Conservation (phyloP, 1,140 invertebrate genomes). For the Mycetomoellerius zeteki region DNA sequence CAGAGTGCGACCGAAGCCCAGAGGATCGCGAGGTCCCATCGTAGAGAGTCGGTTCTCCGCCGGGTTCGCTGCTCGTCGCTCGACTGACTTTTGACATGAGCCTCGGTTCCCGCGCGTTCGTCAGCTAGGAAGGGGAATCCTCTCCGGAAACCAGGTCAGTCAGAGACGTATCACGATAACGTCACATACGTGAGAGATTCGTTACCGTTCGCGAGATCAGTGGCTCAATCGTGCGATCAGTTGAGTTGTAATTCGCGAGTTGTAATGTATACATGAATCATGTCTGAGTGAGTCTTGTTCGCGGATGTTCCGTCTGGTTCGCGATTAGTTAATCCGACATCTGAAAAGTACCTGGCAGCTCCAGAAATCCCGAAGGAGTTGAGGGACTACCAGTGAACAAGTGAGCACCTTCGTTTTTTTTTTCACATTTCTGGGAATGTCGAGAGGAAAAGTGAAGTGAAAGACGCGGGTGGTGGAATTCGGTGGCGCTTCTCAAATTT, state of each 20-base stretch:
- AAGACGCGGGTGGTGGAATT: slow-evolving; percentile 42
- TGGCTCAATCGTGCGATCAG: not conserved
- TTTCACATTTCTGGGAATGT: slow-evolving; percentile 5
- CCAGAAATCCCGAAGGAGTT: not conserved
- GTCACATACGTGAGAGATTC: not conserved
- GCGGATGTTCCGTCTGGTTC: not conserved
- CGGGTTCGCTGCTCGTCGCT: slow-evolving; percentile 68
- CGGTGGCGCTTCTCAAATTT: not conserved
- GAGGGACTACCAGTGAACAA: slow-evolving; percentile 60
- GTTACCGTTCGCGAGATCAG: slow-evolving; percentile 17
- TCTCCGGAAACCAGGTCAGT: slow-evolving; percentile 72
- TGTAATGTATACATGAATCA: not conserved
- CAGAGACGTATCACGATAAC: slow-evolving; percentile 39
- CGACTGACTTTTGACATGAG: slow-evolving; percentile 73
- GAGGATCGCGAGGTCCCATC: slow-evolving; percentile 77
- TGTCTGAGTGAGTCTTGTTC: not conserved
- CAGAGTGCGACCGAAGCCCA: slow-evolving; percentile 79
- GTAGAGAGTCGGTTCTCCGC: slow-evolving; percentile 65
- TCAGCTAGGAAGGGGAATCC: slow-evolving; percentile 67
- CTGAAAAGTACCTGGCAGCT: not conserved
- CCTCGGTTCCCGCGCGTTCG: slow-evolving; percentile 76
- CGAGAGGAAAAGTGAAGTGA: slow-evolving; percentile 52
- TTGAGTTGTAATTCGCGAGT: slow-evolving; percentile 10
- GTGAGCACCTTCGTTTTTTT: slow-evolving; percentile 62
- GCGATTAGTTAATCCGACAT: not conserved